Conservation (phyloP, 2,113 vertebrate genomes). For the Alligator mississippiensis region DNA sequence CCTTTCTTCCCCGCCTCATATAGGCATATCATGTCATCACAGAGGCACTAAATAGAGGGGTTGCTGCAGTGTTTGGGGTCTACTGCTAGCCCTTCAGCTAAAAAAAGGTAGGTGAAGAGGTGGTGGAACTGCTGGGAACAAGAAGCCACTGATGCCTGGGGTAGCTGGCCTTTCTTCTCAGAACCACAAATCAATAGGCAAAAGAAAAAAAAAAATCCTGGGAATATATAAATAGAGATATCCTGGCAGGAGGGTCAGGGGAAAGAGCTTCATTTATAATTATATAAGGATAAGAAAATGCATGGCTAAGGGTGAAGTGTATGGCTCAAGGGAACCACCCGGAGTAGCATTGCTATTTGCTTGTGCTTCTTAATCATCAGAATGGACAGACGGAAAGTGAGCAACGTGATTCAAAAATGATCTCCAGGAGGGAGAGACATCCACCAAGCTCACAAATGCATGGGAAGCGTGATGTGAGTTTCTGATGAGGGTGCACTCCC, state of each 20-base stretch:
- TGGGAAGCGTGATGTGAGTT: not conserved
- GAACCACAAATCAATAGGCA: constrained; percentile 7
- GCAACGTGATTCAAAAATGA: not conserved
- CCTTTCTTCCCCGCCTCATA: constrained; percentile 11
- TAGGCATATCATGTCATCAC: not conserved
- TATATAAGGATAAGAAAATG: not conserved
- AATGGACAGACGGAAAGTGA: not conserved
- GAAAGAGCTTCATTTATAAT: constrained; percentile 20
- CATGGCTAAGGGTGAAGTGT: not conserved
- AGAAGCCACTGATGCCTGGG: not conserved
- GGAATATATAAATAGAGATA: constrained; percentile 43
- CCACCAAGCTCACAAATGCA: not conserved
- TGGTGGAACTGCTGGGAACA: not conserved
- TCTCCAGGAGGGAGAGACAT: not conserved
- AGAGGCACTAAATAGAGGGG: not conserved
- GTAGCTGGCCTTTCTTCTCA: not conserved
- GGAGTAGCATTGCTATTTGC: accelerated
- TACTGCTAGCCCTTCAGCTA: not conserved
- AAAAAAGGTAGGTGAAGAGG: not conserved
- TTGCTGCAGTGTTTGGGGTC: not conserved
- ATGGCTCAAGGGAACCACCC: not conserved
- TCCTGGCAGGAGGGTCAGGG: not conserved
- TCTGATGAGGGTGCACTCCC: not conserved
- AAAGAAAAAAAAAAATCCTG: constrained; percentile 29
- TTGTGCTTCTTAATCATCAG: not conserved